Conservation (phyloP, 2,888 invertebrate species). For the Alloscopus bannaensis region DNA sequence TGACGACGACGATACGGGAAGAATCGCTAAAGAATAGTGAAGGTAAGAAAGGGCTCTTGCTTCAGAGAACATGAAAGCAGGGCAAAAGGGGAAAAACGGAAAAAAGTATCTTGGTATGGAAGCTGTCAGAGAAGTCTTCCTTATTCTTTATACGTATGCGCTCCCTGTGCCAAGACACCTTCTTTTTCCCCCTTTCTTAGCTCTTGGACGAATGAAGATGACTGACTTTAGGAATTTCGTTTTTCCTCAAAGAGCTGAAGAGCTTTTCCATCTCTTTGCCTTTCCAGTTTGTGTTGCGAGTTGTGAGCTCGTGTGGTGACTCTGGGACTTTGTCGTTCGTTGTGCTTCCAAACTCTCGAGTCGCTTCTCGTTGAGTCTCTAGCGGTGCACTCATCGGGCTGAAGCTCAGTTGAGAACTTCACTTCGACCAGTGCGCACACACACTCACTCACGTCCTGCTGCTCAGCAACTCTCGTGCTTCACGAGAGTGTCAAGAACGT, state of each 20-base stretch:
- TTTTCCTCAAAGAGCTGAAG: constrained; percentile 37
- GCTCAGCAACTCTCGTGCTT: no score
- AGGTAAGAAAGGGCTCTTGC: constrained; percentile 8
- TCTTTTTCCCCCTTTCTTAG: constrained; percentile 13
- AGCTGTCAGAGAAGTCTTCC: constrained; percentile 40
- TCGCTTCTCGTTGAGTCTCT: constrained; percentile 31
- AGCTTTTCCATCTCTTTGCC: constrained; percentile 51
- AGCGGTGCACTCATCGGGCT: constrained; percentile 26
- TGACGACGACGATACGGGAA: no score
- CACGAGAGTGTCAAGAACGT: no score
- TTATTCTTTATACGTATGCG: constrained; percentile 35
- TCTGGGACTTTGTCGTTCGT: not conserved
- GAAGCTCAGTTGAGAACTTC: constrained; percentile 53
- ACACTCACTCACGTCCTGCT: no score
- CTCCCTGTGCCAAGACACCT: constrained; percentile 24
- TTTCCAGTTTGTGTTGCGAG: constrained; percentile 9
- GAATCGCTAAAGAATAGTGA: not conserved
- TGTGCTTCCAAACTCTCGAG: not conserved
- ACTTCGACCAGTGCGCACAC: constrained; percentile 47
- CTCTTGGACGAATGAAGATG: constrained; percentile 27
- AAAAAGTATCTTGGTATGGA: constrained; percentile 31
- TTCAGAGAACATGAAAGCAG: no score
- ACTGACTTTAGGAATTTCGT: constrained; percentile 64
- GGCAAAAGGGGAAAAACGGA: not conserved
- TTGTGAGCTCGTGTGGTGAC: not conserved